A percentile compares a stretch with the other conserved stretches of the same genome.
These are phyloP conservation scores for Cephus sareptanus DNA, from an alignment of 2,888 invertebrate species.

Conservation along the genomic window DNA sequence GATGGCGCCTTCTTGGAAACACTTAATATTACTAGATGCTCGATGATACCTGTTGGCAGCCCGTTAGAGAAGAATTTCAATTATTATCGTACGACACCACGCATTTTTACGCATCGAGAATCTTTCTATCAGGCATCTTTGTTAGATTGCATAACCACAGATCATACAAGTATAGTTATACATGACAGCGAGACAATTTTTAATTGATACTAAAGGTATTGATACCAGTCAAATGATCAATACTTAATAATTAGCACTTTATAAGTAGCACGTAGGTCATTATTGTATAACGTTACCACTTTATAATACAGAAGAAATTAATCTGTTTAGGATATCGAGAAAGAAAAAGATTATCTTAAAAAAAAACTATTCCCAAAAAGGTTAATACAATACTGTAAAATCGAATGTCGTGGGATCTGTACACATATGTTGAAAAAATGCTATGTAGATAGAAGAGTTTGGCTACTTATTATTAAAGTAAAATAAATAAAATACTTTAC, in stretches of 20 bases:
- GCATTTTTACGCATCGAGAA: no score
- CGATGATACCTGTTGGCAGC: not conserved
- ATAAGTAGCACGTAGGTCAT: not conserved
- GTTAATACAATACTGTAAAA: not conserved
- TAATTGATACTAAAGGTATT: not conserved
- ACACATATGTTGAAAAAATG: not conserved
- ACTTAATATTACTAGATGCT: not conserved
- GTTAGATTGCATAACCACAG: not conserved
- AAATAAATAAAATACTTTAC: slow-evolving; percentile 43
- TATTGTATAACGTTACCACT: not conserved
- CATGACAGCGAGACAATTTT: not conserved
- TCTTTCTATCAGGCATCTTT: not conserved
- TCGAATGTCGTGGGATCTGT: not conserved
- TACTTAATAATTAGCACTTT: not conserved
- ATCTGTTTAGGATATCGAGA: not conserved
- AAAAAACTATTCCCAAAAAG: slow-evolving; percentile 5
- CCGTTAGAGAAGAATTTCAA: not conserved
- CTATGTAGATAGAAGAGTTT: not conserved
- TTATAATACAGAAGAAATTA: not conserved
- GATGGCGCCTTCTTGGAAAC: not conserved
- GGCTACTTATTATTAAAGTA: slow-evolving; percentile 15
- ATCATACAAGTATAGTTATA: not conserved
- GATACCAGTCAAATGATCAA: not conserved
- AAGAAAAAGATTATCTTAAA: not conserved
- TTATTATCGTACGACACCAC: not conserved